A percentile compares a stretch with the other conserved stretches of the same genome.
These are phyloP conservation scores for Dastarcus helophoroides DNA, from an alignment of 2,888 invertebrate genomes.

Conservation along the genomic window DNA sequence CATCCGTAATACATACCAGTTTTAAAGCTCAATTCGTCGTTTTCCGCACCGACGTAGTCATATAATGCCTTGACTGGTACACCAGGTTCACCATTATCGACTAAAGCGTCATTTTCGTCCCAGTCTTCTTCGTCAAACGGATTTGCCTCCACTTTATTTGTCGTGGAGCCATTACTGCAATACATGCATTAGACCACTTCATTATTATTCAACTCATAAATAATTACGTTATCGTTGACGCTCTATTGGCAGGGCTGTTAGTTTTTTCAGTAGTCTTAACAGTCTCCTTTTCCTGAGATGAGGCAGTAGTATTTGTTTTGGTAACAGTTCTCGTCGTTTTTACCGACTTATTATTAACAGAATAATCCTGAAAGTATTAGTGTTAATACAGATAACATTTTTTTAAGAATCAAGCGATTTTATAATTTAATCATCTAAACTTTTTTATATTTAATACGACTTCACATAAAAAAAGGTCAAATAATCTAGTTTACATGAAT, in stretches of 20 bases:
- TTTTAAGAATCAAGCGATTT: too few species aligned
- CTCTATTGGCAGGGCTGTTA: slow-evolving; percentile 43
- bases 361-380: slow-evolving; percentile 43
- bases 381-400: too few species aligned
- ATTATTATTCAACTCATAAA: slow-evolving; percentile 2
- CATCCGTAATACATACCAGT: slow-evolving; percentile 63
- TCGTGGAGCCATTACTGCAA: slow-evolving; percentile 48
- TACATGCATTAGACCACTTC: background rate
- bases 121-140: slow-evolving; percentile 78
- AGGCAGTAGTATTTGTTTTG: slow-evolving; percentile 18
- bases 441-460: too few species aligned
- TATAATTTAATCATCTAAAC: too few species aligned
- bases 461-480: too few species aligned
- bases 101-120: slow-evolving; percentile 71
- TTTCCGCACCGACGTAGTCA: slow-evolving; percentile 94
- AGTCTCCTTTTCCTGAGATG: slow-evolving; percentile 18
- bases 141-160: slow-evolving; percentile 56
- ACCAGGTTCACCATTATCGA: slow-evolving; percentile 88
- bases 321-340: slow-evolving; percentile 36
- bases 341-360: slow-evolving; percentile 42
- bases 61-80: slow-evolving; percentile 91
- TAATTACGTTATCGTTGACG: slow-evolving; percentile 51
- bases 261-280: slow-evolving; percentile 25
- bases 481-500: too few species aligned
- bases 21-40: slow-evolving; percentile 92